phyloP scores from a whole-genome alignment of 2,797 vertebrate genomes.

The Eulemur mongoz region DNA sequence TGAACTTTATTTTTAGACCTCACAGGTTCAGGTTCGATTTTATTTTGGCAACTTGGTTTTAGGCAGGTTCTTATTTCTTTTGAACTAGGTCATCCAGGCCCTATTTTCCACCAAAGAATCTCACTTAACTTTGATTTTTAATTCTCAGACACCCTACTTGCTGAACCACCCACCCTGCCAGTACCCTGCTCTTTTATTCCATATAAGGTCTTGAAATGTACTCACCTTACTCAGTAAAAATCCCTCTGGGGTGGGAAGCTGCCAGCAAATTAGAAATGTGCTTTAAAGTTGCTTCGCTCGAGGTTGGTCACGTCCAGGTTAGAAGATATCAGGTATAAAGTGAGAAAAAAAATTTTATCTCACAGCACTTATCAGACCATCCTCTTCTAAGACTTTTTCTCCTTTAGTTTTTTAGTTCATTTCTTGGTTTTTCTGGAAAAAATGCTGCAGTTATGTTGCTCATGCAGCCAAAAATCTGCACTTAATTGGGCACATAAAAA shows the following conservation, averaged over 20 bases:
- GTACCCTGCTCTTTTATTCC: slow-evolving; percentile 11
- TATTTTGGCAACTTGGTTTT: slow-evolving; percentile 12
- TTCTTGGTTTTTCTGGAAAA: slow-evolving; percentile 84
- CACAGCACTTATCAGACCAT: slow-evolving; percentile 73
- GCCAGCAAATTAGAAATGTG: slow-evolving; percentile 53
- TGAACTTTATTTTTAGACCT: not conserved
- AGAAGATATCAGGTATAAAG: slow-evolving; percentile 53
- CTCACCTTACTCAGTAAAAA: slow-evolving; percentile 36
- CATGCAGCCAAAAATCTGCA: slow-evolving; percentile 84
- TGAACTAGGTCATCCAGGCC: not conserved
- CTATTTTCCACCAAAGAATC: slow-evolving; percentile 45
- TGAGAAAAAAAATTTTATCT: slow-evolving; percentile 57
- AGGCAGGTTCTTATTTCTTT: slow-evolving; percentile 54
- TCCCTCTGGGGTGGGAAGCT: not conserved
- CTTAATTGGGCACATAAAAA: slow-evolving; percentile 85
- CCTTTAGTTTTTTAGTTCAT: slow-evolving; percentile 80
- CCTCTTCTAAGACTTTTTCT: slow-evolving; percentile 74
- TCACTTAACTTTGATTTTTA: not conserved
- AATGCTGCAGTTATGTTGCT: slow-evolving; percentile 74
- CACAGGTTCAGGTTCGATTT: not conserved
- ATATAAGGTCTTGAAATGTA: slow-evolving; percentile 43
- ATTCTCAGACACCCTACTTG: slow-evolving; percentile 26
- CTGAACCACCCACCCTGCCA: slow-evolving; percentile 22
- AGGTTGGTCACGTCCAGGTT: slow-evolving; percentile 41
- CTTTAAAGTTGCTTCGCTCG: not conserved